These are phyloP conservation scores for Barypeithes pellucidus DNA, from an alignment of 2,888 invertebrate genomes.

Conservation along the genomic window DNA sequence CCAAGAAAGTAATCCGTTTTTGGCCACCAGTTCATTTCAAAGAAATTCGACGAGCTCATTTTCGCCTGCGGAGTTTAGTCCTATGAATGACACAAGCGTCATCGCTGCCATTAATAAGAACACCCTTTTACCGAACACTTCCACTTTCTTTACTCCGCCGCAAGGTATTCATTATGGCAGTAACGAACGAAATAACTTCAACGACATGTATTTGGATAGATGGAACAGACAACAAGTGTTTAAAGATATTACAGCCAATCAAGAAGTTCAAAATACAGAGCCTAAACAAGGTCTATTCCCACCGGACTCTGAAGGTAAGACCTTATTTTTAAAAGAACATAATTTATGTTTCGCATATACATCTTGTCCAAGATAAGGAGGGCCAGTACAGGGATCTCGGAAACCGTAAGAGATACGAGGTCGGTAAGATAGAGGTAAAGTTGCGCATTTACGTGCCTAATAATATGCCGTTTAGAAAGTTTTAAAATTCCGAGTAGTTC, in stretches of 20 bases:
- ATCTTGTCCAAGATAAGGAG: too few species aligned
- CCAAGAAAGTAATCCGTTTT: slow-evolving; percentile 27
- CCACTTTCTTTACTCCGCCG: slow-evolving; percentile 23
- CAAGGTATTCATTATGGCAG: slow-evolving; percentile 14
- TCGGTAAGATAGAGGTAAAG: too few species aligned
- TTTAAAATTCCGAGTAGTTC: too few species aligned
- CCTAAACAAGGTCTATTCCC: slow-evolving; percentile 9
- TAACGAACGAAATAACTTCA: background rate
- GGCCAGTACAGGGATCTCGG: too few species aligned
- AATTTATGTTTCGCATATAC: too few species aligned
- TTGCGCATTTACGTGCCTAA: too few species aligned
- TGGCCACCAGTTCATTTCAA: background rate
- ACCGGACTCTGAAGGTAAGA: slow-evolving; percentile 7
- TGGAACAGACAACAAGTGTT: slow-evolving; percentile 43
- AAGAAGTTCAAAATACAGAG: background rate
- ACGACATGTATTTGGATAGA: slow-evolving; percentile 1
- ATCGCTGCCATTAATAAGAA: slow-evolving; percentile 52
- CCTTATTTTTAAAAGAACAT: too few species aligned
- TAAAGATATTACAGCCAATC: slow-evolving; percentile 16
- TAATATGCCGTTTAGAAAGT: too few species aligned
- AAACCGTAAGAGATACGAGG: too few species aligned
- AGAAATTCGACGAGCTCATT: background rate
- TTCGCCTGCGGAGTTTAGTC: slow-evolving; percentile 30
- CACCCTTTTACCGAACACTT: slow-evolving; percentile 18
- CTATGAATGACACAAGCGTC: slow-evolving; percentile 51